These are phyloP conservation scores for Falco berigora DNA, from an alignment of 2,797 vertebrate genomes.

Conservation along the genomic window DNA sequence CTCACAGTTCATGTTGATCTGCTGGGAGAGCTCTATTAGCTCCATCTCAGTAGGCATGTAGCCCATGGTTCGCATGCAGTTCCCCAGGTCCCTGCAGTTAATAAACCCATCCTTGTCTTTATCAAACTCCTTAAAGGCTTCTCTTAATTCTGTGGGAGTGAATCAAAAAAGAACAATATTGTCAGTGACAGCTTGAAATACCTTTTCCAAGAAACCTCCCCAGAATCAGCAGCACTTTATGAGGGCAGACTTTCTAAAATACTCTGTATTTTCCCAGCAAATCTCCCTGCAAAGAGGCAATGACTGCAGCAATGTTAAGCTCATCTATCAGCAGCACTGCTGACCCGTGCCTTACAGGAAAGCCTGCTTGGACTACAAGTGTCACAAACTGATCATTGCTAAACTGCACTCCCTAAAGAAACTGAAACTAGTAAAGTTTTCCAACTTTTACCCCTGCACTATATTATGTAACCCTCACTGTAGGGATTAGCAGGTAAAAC, in stretches of 20 bases:
- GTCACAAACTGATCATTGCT: background rate
- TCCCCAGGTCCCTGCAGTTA: conserved; percentile 94
- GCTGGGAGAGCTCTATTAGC: conserved; percentile 95
- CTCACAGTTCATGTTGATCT: conserved; percentile 99
- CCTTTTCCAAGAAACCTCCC: background rate
- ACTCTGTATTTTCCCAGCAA: background rate
- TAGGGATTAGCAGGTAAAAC: background rate
- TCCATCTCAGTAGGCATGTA: conserved; percentile 99
- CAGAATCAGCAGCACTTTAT: background rate
- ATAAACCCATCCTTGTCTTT: conserved; percentile 98
- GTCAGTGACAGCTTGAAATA: background rate
- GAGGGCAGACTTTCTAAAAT: background rate
- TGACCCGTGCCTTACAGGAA: background rate
- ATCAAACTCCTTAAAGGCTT: conserved; percentile 95
- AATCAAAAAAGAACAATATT: background rate
- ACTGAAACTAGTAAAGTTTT: background rate
- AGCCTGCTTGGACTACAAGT: background rate
- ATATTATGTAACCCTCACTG: background rate
- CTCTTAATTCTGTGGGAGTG: conserved; percentile 82
- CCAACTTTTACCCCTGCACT: background rate
- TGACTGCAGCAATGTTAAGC: background rate
- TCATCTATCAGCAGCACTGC: background rate
- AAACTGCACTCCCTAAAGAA: background rate
- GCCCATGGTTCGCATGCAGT: conserved; percentile 99
- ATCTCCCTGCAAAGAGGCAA: background rate